Conservation (phyloP, 2,797 vertebrate species). For the Sebastiscus albofasciatus region DNA sequence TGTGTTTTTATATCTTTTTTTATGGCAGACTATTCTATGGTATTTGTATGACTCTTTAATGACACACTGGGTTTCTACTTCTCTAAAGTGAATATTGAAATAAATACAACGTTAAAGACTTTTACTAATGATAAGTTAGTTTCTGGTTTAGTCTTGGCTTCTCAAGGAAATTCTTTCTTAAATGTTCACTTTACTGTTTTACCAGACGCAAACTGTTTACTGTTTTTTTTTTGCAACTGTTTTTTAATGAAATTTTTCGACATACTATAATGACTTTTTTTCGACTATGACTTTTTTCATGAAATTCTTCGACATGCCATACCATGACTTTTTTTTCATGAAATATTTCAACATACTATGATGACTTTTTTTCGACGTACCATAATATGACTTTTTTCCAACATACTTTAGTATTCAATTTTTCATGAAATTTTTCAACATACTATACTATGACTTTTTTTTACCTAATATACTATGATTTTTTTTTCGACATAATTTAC, state of each 20-base stretch:
- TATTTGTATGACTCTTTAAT: neutral
- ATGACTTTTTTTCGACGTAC: too few relatives aligned
- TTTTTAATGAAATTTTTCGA: neutral
- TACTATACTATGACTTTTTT: too few relatives aligned
- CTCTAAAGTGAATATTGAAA: neutral
- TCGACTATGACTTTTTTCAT: too few relatives aligned
- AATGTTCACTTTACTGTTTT: neutral
- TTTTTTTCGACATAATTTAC: too few relatives aligned
- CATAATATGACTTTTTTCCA: too few relatives aligned
- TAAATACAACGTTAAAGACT: neutral
- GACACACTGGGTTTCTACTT: neutral
- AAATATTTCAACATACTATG: too few relatives aligned
- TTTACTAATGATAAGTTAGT: neutral
- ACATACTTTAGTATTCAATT: too few relatives aligned
- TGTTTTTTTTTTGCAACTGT: too few relatives aligned
- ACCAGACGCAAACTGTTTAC: neutral
- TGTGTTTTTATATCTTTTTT: too few relatives aligned
- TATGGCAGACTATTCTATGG: neutral
- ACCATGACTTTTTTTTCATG: neutral
- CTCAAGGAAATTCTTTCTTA: neutral
- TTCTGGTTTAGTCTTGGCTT: neutral
- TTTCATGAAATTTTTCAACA: too few relatives aligned
- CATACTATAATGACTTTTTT: neutral
- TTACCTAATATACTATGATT: too few relatives aligned
- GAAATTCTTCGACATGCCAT: neutral